Base-by-base conservation (phyloP, 2,888 invertebrate species). In the Nematopogon swammerdamellus region DNA sequence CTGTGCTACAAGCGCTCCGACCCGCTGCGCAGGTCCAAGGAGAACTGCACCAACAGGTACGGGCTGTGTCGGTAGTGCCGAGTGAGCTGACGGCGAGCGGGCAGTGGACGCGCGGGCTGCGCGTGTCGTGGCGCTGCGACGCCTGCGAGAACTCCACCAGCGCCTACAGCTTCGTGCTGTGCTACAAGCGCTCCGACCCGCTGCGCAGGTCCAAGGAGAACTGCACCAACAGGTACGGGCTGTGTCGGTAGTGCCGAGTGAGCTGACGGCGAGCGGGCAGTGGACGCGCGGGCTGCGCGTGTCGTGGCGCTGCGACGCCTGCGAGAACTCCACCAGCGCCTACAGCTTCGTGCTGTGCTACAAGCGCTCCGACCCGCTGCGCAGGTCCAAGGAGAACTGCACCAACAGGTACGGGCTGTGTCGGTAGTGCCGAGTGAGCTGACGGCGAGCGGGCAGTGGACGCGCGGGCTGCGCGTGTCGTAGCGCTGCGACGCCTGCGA, bases 91-190 rank as follows among this genome's bases (percentile, higher is more conserved):
- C 63, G 50, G 65, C 66, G 50, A 58, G 61, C 0, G 60, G 63
- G 0, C 56, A 72, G 11, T 57, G 60, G 0, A 51, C 70, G 0
- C 61, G 59, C 1, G 59, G 63, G 46, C 59, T 75, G 59, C 61
- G 66, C 1, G 60, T 76, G 44, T 57, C 57, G 1, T 79, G 77
- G 79, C 59, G 57, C 10, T 68, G 67, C 51, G 68, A 64, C 3
- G 64, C 64, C 1, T 53, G 51, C 3, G 55, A 53, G 46, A 36
- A 49, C 18, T 51, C 49, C 30, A 6, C 29, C 10, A 46, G 54
- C 17, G 51, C 48, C 1, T 54, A 51, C 48, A 47, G 46, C 42
- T 55, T 53, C 49, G 43, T 45, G 10, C 49, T 55, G 17, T 55
- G 54, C 45, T 54, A 51, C 42, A 44, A 30, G 16, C 50, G 43